Base-by-base conservation (phyloP, 64 coral and sea anemone genomes). In the Anthopleura sola region DNA sequence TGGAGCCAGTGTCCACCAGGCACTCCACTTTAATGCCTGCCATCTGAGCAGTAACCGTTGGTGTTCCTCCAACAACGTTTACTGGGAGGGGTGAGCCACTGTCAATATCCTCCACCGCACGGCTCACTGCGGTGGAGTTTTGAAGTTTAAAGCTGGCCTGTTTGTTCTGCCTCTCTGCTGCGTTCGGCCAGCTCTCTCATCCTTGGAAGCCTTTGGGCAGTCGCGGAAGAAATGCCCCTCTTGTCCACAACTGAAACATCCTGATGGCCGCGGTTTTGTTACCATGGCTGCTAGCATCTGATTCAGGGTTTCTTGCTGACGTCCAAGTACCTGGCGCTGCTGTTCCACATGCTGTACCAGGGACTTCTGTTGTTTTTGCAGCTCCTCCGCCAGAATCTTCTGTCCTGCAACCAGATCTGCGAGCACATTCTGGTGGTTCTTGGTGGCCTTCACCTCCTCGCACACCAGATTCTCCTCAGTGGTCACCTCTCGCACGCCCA, bases 1-100 rank as follows among this genome's bases (percentile, higher is more conserved):
- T 90, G 57, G 88, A 94, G 16, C 88, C 78, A 24, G 84, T 94
- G 60, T 90, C 84, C 11, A 90, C 68, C 49, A 94, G 75, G 24
- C 92, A 84, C 16, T 85, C 62, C n/a, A 94, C 88, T 36, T 29
- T 5, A 23, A 90, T 40, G 1, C 93, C 88, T 79, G 81, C 86
- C 74, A 88, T 75, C 55, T 78, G 51, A 19, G 82, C 88, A 1
- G 39, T 88, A 18, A 81, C 82, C 39, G 93, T 91, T 7, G 93
- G 88, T 32, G 68, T 88, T 19, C 36, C 54, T 51, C 88, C 88
- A 81, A 91, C 80, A 15, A 87, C 48, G 13, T 66, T 95, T 6
- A 66, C 20, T 2, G 32, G 88, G 16, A 86, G 60, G 38, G 20
- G 9, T 37, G 91, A 92, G 92, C 87, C 92, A 93, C 84, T 86